phyloP scores from a whole-genome alignment of 2,113 vertebrate species.

The Nettapus auritus region DNA sequence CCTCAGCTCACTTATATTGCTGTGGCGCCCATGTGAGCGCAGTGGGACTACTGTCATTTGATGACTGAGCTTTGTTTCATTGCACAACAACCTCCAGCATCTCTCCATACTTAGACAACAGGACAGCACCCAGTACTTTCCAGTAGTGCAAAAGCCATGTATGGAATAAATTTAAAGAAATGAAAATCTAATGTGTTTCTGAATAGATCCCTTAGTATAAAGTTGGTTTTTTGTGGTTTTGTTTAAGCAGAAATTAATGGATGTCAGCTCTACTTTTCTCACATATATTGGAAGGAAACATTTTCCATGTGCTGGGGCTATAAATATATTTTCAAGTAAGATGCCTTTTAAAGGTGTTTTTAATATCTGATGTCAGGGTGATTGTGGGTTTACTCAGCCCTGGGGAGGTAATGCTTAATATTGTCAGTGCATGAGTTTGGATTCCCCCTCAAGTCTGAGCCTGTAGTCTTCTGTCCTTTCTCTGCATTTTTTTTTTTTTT shows the following conservation, averaged over 20 bases:
- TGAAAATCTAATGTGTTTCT: neutral
- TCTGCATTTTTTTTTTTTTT: neutral
- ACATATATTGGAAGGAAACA: neutral
- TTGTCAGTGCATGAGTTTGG: neutral
- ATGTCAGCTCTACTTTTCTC: neutral
- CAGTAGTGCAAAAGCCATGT: neutral
- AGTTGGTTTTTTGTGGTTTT: neutral
- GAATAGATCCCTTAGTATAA: neutral
- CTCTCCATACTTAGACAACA: neutral
- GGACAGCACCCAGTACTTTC: neutral
- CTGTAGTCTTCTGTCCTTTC: neutral
- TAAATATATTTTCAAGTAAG: neutral
- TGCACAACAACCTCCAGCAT: neutral
- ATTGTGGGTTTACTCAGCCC: conserved; percentile 9
- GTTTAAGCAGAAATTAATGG: neutral
- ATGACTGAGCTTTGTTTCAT: neutral
- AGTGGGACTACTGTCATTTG: neutral
- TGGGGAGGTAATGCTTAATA: neutral
- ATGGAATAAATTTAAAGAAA: neutral
- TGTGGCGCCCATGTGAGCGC: neutral
- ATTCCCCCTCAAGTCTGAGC: conserved; percentile 33
- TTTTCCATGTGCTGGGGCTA: neutral
- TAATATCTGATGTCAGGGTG: neutral
- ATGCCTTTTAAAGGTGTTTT: neutral
- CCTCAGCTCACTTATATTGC: neutral